Base-by-base conservation (phyloP, 2,888 invertebrate species). In the Leucoma salicis region DNA sequence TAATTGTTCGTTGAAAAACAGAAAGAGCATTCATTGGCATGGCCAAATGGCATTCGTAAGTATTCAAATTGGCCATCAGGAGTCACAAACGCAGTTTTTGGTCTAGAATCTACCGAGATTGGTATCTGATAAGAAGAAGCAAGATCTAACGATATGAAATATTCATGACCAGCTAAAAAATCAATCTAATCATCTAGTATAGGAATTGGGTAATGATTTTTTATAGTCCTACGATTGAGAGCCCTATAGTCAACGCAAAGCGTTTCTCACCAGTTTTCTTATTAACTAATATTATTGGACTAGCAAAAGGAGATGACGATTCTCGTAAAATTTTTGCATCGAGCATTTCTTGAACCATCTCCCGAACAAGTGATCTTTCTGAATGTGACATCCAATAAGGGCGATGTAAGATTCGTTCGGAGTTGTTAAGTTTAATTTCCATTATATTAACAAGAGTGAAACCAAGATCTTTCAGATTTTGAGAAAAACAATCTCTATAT, bases 381-480 rank as follows among this genome's bases (percentile, higher is more conserved):
- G 31, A 0, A 15, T 35, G n/a, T 7, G 35, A 35, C 31, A 42
- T 1, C 1, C 41, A 25, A n/a, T 42, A 42, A 0, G 41, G 41
- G 0, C 41, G 2, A 32, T 42, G 36, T 0, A 36, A 35, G 4
- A 42, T 14, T 1, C 35, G 36, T 27, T 10, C 3, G 3, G 13
- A 1, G n/a, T 36, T 35, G 8, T 42, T 13, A 0, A 41, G 14
- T n/a, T 35, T 25, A 2, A 42, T 42, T 0, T 5, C 8, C 36
- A 36, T 36, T 14, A 36, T 32, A 0, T 16, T 27, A 3, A 36
- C 10, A 2, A 31, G 37, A 0, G 34, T 33, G 0, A 31, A 14
- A n/a, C 45, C 45, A 6, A 43, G 16, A 8, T 43, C 39, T 1
- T 34, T n/a, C 6, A 43, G 31, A 6, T n/a, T 8, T 5, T 11